Percentiles rank a stretch among this genome's conserved stretches.
Evolutionary conservation across 1,140 invertebrate species (phyloP).

Genomic region (Pogonomyrmex barbatus): DNA sequence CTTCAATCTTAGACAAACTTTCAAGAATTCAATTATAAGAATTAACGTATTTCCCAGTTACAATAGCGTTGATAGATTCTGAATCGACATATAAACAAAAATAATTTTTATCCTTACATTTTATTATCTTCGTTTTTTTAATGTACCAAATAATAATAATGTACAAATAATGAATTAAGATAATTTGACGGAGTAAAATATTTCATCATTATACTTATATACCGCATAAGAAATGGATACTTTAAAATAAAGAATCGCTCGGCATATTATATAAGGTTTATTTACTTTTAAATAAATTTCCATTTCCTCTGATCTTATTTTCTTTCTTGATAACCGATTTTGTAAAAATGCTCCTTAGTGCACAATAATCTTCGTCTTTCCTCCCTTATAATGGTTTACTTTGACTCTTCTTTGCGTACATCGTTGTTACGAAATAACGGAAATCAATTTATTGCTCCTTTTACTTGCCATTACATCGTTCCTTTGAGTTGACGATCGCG

Average conservation of each 20-base stretch:
- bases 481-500: background rate
- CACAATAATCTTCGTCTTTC: conserved; percentile 30
- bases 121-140: background rate
- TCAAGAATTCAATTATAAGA: background rate
- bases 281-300: conserved; percentile 28
- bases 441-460: conserved; percentile 57
- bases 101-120: background rate
- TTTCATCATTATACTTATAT: background rate
- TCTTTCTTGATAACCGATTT: conserved; percentile 36
- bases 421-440: conserved; percentile 54
- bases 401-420: conserved; percentile 11
- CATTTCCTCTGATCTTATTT: conserved; percentile 30
- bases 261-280: conserved; percentile 14
- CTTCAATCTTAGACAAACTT: background rate
- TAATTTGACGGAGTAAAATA: background rate
- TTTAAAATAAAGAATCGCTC: background rate
- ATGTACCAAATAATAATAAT: background rate
- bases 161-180: background rate
- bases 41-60: background rate
- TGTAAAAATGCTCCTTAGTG: background rate
- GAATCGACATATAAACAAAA: background rate
- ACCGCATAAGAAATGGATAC: background rate
- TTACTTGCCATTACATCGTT: conserved; percentile 19
- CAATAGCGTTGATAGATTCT: no score
- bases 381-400: conserved; percentile 22